Evolutionary conservation across 2,797 vertebrate genomes (phyloP), one percentile per base, ranked within the genome.

Genomic region (Holocentrus rufus): DNA sequence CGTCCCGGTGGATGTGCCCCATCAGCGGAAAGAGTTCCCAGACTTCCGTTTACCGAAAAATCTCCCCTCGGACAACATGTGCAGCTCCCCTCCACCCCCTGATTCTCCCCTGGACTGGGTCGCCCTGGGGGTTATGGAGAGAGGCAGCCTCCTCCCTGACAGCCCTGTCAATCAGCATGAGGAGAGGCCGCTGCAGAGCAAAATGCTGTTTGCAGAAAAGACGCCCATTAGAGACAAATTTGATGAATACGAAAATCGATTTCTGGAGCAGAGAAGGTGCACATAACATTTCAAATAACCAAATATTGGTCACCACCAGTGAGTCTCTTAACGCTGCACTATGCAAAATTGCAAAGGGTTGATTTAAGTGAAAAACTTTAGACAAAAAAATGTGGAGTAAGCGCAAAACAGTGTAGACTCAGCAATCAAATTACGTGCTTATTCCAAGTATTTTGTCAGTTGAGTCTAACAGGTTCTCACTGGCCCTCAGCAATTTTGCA

Each of bases 71-170:
- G 88, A 88, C 18, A 47, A 75, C 2, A 53, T 86, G 25, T 27
- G 87, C 0, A 47, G 18, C 2, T 87, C 81, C 42, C 84, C 87
- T n/a, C 90, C 92, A 1, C 85, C 92, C 2, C 91, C 90, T 10
- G 83, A 86, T 44, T 46, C 25, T 18, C 64, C 63, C 31, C 80
- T 95, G 70, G 94, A 94, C 89, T 95, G 94, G 94, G 90, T 93
- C 4, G 89, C 80, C 18, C 92, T 94, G 77, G 94, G 93, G 3
- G 91, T 94, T 34, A 3, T 92, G 39, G 68, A 72, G 4, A 88
- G 66, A 74, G 71, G 70, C 4, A 0, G 0, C 23, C 27, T 39
- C 61, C 18, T 57, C n/a, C 17, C 54, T 0, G 76, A 79, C 22
- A 84, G 52, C 61, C 78, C 50, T 59, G 18, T 58, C 4, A 62